Conservation (phyloP, 2,888 invertebrate genomes). For the Metellina segmentata region DNA sequence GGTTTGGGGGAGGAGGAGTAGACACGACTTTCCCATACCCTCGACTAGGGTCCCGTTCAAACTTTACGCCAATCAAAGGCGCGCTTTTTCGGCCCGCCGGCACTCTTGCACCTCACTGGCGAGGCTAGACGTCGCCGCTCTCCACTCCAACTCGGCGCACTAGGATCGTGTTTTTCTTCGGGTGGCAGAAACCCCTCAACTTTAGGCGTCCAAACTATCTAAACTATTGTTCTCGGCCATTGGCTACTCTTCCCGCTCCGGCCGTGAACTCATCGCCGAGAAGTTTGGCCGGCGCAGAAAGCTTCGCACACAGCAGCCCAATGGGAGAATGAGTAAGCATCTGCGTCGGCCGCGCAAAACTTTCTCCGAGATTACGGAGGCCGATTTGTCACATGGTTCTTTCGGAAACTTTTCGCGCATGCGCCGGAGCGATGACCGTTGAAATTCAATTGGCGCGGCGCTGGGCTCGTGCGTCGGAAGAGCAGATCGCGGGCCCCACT, state of each 20-base stretch:
- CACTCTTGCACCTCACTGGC: constrained; percentile 59
- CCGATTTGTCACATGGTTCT: constrained; percentile 26
- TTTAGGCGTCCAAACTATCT: constrained; percentile 50
- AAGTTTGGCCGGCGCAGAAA: neutral
- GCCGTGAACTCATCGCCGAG: neutral
- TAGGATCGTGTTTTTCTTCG: constrained; percentile 34
- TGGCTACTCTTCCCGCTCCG: constrained; percentile 37
- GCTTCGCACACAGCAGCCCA: neutral
- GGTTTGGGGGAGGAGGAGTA: constrained; percentile 76
- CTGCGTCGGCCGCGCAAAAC: constrained; percentile 37
- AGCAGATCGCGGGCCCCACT: constrained; percentile 48
- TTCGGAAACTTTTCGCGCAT: constrained; percentile 40
- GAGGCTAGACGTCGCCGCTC: constrained; percentile 63
- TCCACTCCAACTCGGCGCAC: constrained; percentile 29
- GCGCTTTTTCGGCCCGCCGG: constrained; percentile 57
- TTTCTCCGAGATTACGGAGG: neutral
- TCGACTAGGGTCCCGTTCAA: constrained; percentile 75
- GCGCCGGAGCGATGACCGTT: constrained; percentile 31
- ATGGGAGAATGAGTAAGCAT: constrained; percentile 4
- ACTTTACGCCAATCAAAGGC: constrained; percentile 70
- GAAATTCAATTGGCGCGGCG: constrained; percentile 53
- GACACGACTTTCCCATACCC: constrained; percentile 76
- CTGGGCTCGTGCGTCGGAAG: constrained; percentile 49
- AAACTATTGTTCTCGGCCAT: constrained; percentile 68
- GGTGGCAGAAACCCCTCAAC: constrained; percentile 28